Evolutionary conservation across 2,797 vertebrate genomes (phyloP).

Genomic region (Aldrovandia affinis): DNA sequence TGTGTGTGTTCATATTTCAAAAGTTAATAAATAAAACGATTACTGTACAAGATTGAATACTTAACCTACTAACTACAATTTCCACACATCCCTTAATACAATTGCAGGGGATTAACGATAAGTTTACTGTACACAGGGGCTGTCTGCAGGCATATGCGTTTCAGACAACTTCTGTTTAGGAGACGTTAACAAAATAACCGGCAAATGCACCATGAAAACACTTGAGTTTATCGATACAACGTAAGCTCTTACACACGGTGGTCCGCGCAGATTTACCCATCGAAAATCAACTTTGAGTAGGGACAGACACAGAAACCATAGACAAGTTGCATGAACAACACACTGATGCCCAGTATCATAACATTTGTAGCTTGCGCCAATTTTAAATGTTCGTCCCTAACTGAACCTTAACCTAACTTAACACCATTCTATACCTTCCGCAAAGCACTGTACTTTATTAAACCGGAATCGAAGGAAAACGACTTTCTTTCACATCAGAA

Average conservation of each 20-base stretch:
- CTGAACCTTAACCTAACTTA: too few species aligned
- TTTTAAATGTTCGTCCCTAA: too few species aligned
- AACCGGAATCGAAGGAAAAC: background rate
- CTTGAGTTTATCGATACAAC: background rate
- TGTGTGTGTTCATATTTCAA: background rate
- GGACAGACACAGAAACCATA: too few species aligned
- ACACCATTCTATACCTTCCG: background rate
- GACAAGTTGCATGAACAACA: too few species aligned
- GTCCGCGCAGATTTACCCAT: background rate
- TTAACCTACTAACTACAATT: too few species aligned
- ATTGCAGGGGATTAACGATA: background rate
- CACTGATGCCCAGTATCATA: too few species aligned
- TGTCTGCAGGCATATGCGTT: background rate
- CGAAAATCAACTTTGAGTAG: too few species aligned
- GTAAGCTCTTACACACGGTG: background rate
- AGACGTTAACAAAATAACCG: background rate
- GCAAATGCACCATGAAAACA: background rate
- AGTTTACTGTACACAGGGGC: background rate
- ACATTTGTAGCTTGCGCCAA: too few species aligned
- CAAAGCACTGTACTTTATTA: background rate
- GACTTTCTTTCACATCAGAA: background rate
- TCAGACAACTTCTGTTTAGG: background rate
- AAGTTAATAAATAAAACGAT: background rate
- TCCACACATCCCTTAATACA: background rate
- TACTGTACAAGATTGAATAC: too few species aligned